A percentile compares a stretch with the other conserved stretches of the same genome.
phyloP scores from a whole-genome alignment of 1,140 invertebrate species.

The Carcinoscorpius rotundicauda region DNA sequence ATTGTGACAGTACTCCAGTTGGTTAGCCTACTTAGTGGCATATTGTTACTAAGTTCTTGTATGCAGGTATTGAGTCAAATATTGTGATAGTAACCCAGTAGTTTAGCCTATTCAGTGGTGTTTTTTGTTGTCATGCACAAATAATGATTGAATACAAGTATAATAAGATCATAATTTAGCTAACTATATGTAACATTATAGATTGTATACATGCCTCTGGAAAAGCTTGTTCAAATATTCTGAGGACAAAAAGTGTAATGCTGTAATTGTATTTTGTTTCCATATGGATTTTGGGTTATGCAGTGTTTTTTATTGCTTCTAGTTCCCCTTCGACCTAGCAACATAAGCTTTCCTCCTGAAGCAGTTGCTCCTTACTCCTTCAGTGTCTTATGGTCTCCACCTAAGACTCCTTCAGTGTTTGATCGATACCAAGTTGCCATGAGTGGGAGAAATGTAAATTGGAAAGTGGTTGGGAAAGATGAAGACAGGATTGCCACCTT shows the following conservation, averaged over 20 bases:
- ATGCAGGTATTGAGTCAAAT: too few species aligned
- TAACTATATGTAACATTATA: not conserved
- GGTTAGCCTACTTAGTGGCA: too few species aligned
- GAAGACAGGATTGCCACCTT: slow-evolving; percentile 51
- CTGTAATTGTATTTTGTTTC: not conserved
- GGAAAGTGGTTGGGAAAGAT: slow-evolving; percentile 51
- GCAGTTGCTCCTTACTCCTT: slow-evolving; percentile 46
- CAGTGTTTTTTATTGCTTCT: slow-evolving; percentile 2
- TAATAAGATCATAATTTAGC: not conserved
- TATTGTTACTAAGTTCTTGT: too few species aligned
- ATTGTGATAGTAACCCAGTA: too few species aligned
- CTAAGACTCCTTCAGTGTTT: slow-evolving; percentile 50
- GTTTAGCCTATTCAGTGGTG: too few species aligned
- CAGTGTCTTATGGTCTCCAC: slow-evolving; percentile 50
- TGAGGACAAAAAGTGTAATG: not conserved
- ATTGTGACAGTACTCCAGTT: too few species aligned
- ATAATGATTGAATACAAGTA: too few species aligned
- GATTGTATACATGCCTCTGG: too few species aligned
- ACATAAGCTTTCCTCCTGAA: slow-evolving; percentile 62
- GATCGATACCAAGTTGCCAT: slow-evolving; percentile 79
- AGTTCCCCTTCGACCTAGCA: slow-evolving; percentile 68
- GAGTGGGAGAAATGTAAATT: slow-evolving; percentile 47
- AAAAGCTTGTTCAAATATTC: not conserved
- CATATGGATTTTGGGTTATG: not conserved
- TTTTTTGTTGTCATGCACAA: too few species aligned